phyloP scores from a whole-genome alignment of 2,888 invertebrate genomes.

The Drosophila nr. perissopoda region DNA sequence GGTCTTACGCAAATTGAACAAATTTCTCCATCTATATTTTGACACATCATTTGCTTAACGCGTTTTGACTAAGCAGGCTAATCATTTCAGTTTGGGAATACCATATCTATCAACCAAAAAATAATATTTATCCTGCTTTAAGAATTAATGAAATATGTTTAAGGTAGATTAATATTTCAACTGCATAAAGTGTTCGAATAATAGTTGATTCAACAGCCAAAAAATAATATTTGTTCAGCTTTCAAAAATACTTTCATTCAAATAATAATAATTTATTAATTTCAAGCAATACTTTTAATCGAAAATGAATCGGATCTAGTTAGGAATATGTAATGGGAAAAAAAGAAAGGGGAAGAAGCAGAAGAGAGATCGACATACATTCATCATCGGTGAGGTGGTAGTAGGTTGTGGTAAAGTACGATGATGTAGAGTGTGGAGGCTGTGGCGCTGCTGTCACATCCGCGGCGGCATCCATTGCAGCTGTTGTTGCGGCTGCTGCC shows the following conservation, averaged over 20 bases:
- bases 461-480: slow-evolving; percentile 78
- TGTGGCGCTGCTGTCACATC: slow-evolving; percentile 76
- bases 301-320: neutral
- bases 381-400: slow-evolving; percentile 85
- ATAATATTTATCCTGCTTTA: neutral
- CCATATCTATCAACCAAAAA: neutral
- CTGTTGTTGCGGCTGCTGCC: slow-evolving; percentile 73
- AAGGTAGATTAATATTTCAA: no score
- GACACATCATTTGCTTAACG: neutral
- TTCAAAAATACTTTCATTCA: neutral
- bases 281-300: neutral
- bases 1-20: neutral
- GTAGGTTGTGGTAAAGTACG: slow-evolving; percentile 84
- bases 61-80: neutral
- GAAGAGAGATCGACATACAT: slow-evolving; percentile 80
- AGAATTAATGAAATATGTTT: no score
- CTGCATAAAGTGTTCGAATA: neutral
- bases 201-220: neutral
- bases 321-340: no score
- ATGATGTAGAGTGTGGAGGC: slow-evolving; percentile 81
- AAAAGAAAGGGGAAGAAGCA: neutral
- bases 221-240: neutral
- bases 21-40: neutral
- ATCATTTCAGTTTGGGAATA: neutral
- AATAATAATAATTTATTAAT: no score